Percentiles rank a stretch among this genome's conserved stretches.
These are phyloP conservation scores for Sphaerophoria taeniata DNA, from an alignment of 2,888 invertebrate genomes.

Conservation along the genomic window DNA sequence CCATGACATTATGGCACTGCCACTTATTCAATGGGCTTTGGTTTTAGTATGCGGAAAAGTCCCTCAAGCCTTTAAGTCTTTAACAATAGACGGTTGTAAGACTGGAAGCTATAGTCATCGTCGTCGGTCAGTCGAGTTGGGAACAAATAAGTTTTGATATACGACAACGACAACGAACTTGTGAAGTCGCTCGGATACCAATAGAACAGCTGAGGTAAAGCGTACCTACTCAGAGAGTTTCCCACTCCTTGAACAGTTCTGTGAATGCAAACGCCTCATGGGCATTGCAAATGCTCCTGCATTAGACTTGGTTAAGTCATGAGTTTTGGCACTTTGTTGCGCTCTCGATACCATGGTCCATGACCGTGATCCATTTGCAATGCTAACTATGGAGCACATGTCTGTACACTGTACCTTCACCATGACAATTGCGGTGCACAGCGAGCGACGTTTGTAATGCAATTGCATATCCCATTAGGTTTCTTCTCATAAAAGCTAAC, in stretches of 20 bases:
- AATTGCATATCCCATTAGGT: too few relatives aligned
- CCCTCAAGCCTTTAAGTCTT: constrained; percentile 22
- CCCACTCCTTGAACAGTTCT: neutral
- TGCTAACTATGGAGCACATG: constrained; percentile 65
- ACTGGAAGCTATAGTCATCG: constrained; percentile 44
- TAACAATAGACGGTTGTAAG: constrained; percentile 67
- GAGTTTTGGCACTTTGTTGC: constrained; percentile 51
- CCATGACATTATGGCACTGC: constrained; percentile 57
- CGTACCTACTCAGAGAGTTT: too few relatives aligned
- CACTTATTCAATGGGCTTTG: too few relatives aligned
- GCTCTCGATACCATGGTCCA: constrained; percentile 46
- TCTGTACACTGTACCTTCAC: constrained; percentile 16
- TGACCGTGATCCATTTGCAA: constrained; percentile 72
- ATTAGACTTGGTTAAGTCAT: constrained; percentile 43
- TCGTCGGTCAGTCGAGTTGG: constrained; percentile 27
- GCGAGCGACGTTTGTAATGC: too few relatives aligned
- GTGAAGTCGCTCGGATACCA: neutral
- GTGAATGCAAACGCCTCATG: constrained; percentile 66
- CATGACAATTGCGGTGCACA: too few relatives aligned
- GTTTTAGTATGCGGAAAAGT: constrained; percentile 60
- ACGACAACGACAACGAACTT: constrained; percentile 38
- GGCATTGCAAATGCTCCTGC: constrained; percentile 36
- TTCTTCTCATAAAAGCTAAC: too few relatives aligned
- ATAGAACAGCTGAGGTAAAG: too few relatives aligned
- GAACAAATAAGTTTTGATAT: constrained; percentile 17